Evolutionary conservation across 1,140 invertebrate genomes (phyloP).

Genomic region (Muscidifurax raptorellus): DNA sequence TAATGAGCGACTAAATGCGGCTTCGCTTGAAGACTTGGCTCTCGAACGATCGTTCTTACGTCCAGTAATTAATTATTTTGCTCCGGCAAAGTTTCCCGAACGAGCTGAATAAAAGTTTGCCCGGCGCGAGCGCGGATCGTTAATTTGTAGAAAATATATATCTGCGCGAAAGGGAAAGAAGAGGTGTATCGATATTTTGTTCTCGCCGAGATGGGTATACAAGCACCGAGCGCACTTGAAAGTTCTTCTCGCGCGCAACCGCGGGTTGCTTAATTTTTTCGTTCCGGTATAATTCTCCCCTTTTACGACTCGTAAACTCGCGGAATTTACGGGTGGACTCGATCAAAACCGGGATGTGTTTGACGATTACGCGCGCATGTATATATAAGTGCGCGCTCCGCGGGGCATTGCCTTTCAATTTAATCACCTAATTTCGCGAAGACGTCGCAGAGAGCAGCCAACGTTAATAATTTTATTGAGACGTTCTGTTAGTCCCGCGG

Average conservation of each 20-base stretch:
- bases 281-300: not conserved
- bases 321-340: not conserved
- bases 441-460: not conserved
- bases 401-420: not conserved
- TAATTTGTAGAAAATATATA: slow-evolving; percentile 30
- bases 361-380: not conserved
- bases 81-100: not conserved
- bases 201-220: too few species aligned
- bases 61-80: slow-evolving; percentile 25
- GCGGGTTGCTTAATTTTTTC: slow-evolving; percentile 10
- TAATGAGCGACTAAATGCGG: too few species aligned
- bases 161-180: not conserved
- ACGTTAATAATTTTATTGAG: slow-evolving; percentile 16
- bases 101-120: not conserved
- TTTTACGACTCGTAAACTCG: slow-evolving; percentile 32
- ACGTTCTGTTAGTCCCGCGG: not conserved
- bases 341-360: slow-evolving; percentile 35
- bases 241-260: slow-evolving; percentile 5
- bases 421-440: not conserved
- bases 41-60: not conserved
- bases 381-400: too few species aligned
- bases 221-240: not conserved
- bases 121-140: not conserved
- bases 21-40: too few species aligned
- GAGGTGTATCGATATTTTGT: not conserved